Conservation (phyloP, 2,113 vertebrate genomes). For the Todiramphus saurophagus region DNA sequence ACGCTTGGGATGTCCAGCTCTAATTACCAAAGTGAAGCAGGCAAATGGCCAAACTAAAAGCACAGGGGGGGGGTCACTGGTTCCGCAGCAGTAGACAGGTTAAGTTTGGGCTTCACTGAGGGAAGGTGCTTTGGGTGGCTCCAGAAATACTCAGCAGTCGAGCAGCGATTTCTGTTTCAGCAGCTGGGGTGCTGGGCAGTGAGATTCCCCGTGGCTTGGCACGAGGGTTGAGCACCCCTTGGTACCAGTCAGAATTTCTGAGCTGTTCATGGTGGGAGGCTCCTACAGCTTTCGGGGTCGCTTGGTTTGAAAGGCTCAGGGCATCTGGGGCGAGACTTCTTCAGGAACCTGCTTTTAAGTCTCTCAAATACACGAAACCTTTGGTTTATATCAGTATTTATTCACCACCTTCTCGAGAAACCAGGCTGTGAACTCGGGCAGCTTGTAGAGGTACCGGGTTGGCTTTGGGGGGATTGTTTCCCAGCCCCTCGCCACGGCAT, state of each 20-base stretch:
- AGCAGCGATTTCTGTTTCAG: background rate
- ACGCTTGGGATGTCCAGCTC: fast-evolving
- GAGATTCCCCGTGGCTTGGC: background rate
- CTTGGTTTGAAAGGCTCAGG: background rate
- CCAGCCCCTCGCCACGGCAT: background rate
- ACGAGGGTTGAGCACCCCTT: background rate
- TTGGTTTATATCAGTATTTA: background rate
- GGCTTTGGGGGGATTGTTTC: background rate
- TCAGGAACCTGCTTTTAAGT: background rate
- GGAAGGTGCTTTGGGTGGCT: background rate
- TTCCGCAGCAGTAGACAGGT: too few relatives aligned
- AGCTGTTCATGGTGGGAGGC: background rate
- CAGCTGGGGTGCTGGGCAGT: background rate
- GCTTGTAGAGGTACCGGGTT: background rate
- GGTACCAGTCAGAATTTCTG: background rate
- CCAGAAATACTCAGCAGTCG: background rate
- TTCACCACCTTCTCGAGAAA: background rate
- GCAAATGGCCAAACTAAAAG: background rate
- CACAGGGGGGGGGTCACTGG: background rate
- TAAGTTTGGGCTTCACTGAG: background rate
- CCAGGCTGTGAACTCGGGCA: background rate
- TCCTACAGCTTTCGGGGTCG: background rate
- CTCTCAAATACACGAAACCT: too few relatives aligned
- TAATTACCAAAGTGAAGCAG: background rate
- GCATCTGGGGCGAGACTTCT: background rate